A percentile compares a stretch with the other conserved stretches of the same genome.
Conservation (phyloP, 2,113 vertebrate genomes). For the Lagenorhynchus albirostris region DNA sequence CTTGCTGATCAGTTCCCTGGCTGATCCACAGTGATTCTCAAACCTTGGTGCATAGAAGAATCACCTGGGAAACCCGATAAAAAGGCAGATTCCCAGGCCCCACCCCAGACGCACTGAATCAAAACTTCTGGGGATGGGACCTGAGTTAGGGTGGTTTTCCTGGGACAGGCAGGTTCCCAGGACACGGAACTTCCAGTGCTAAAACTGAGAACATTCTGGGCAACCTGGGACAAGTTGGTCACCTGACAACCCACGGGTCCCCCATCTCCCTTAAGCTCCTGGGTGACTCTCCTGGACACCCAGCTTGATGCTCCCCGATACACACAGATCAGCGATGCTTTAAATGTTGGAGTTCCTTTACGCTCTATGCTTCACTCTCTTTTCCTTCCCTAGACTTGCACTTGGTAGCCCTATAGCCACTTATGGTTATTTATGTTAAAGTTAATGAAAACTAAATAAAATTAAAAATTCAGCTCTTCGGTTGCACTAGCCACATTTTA, state of each 20-base stretch:
- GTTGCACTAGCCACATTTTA: neutral
- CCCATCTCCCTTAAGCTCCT: neutral
- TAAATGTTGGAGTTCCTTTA: neutral
- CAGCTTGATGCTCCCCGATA: neutral
- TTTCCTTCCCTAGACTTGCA: neutral
- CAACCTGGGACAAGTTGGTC: neutral
- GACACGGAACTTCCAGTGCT: neutral
- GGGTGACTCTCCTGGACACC: neutral
- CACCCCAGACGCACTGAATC: neutral
- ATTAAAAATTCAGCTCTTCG: neutral
- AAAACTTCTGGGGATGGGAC: neutral
- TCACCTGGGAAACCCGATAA: neutral
- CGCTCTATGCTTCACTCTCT: neutral
- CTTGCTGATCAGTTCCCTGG: neutral
- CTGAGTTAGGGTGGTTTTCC: neutral
- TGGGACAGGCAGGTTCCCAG: neutral
- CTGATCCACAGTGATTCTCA: neutral
- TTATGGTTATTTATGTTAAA: neutral
- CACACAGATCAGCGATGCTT: neutral
- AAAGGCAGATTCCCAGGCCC: neutral
- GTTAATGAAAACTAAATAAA: neutral
- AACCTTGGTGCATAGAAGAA: neutral
- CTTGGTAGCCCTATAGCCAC: neutral
- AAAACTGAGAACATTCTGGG: neutral
- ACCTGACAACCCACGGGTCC: neutral